These are phyloP conservation scores for Pipra filicauda DNA, from an alignment of 2,113 vertebrate species.

Conservation along the genomic window DNA sequence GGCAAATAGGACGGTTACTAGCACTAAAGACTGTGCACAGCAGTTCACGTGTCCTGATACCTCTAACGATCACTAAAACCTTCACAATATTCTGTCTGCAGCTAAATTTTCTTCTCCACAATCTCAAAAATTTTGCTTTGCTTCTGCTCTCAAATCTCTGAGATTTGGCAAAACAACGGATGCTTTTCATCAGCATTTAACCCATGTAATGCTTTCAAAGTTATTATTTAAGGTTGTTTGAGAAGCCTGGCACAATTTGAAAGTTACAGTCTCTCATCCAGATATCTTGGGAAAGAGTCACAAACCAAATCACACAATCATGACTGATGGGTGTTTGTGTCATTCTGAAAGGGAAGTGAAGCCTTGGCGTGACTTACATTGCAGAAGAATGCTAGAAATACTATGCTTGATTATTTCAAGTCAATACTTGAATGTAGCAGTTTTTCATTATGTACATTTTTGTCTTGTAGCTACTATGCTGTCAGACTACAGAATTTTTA, in stretches of 20 bases:
- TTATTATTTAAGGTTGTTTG: not conserved
- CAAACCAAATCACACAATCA: not conserved
- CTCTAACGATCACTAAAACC: not conserved
- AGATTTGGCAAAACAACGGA: not conserved
- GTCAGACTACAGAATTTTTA: not conserved
- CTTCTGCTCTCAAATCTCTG: not conserved
- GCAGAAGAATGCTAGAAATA: not conserved
- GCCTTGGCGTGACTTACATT: not conserved
- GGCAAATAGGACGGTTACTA: not conserved
- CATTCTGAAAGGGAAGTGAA: not conserved
- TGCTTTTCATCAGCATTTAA: not conserved
- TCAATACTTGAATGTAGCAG: rapidly evolving
- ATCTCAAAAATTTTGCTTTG: not conserved
- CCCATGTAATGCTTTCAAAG: not conserved
- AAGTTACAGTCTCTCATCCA: not conserved
- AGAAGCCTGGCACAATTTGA: not conserved
- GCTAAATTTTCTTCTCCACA: not conserved
- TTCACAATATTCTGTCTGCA: not conserved
- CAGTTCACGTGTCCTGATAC: not conserved
- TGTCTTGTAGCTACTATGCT: not conserved
- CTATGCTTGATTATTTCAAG: not conserved
- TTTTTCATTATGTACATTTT: not conserved
- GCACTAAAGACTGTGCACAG: not conserved
- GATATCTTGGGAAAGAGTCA: not conserved
- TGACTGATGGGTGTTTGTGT: not conserved